These are phyloP conservation scores for Epinephelus awoara DNA, from an alignment of 2,797 vertebrate species.

Conservation along the genomic window DNA sequence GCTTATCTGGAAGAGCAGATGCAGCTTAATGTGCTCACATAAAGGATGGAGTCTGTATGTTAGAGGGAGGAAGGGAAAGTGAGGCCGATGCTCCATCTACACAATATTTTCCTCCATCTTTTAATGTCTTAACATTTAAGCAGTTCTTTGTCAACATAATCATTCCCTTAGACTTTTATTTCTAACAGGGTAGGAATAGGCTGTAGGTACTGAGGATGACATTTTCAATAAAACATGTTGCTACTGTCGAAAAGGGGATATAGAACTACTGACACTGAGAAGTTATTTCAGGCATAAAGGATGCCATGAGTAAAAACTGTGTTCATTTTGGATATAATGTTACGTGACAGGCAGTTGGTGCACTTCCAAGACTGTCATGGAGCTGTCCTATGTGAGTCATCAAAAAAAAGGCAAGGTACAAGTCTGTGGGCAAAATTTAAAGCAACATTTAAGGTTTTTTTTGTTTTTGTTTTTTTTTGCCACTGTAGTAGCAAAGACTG, in stretches of 20 bases:
- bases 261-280: too few relatives aligned
- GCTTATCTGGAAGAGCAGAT: conserved; percentile 53
- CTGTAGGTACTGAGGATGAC: too few relatives aligned
- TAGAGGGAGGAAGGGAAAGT: not conserved
- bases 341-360: not conserved
- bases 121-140: not conserved
- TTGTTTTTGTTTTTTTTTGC: not conserved
- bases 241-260: not conserved
- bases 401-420: not conserved
- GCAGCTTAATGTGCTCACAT: conserved; percentile 3
- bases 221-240: not conserved
- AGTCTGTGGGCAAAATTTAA: not conserved
- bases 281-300: not conserved
- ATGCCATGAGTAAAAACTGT: not conserved
- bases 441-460: not conserved
- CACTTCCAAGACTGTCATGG: not conserved
- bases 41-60: not conserved
- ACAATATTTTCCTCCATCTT: not conserved
- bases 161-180: not conserved
- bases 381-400: not conserved
- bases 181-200: not conserved
- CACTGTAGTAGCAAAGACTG: not conserved
- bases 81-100: not conserved
- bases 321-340: not conserved
- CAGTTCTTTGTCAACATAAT: not conserved